phyloP scores from a whole-genome alignment of 2,113 vertebrate species.

The Seriola dumerili region DNA sequence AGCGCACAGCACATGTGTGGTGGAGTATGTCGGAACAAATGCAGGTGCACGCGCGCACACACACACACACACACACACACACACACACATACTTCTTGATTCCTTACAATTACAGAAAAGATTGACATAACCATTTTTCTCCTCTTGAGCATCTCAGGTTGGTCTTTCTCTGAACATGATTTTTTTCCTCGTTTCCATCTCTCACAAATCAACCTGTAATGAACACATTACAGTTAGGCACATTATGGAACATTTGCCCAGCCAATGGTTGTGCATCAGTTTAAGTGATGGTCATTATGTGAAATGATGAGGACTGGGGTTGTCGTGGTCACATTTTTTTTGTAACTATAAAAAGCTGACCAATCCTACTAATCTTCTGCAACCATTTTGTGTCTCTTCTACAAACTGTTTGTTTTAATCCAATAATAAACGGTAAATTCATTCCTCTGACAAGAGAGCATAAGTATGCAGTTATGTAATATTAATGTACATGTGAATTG shows the following conservation, averaged over 20 bases:
- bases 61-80: conserved; percentile 17
- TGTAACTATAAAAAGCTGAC: neutral
- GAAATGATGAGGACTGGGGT: conserved; percentile 33
- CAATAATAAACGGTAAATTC: neutral
- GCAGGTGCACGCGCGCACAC: conserved; percentile 1
- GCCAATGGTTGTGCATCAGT: conserved; percentile 36
- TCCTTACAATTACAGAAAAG: conserved; percentile 60
- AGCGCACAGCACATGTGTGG: conserved; percentile 12
- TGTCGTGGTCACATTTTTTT: conserved; percentile 10
- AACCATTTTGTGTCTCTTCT: neutral
- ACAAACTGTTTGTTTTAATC: conserved; percentile 8
- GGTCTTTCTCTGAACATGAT: conserved; percentile 18
- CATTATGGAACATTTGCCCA: conserved; percentile 48
- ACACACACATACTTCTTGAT: conserved; percentile 32
- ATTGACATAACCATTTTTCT: conserved; percentile 39
- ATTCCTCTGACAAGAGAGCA: neutral
- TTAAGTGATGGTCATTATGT: conserved; percentile 34
- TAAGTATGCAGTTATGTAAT: neutral
- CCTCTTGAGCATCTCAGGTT: conserved; percentile 29
- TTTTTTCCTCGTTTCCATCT: conserved; percentile 42
- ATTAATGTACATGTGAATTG: neutral
- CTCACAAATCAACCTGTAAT: conserved; percentile 53
- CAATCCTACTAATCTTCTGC: neutral
- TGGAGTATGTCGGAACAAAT: neutral
- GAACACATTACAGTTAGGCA: conserved; percentile 40